These are phyloP conservation scores for Liodrosophila aerea DNA, from an alignment of 2,888 invertebrate genomes.

Conservation along the genomic window DNA sequence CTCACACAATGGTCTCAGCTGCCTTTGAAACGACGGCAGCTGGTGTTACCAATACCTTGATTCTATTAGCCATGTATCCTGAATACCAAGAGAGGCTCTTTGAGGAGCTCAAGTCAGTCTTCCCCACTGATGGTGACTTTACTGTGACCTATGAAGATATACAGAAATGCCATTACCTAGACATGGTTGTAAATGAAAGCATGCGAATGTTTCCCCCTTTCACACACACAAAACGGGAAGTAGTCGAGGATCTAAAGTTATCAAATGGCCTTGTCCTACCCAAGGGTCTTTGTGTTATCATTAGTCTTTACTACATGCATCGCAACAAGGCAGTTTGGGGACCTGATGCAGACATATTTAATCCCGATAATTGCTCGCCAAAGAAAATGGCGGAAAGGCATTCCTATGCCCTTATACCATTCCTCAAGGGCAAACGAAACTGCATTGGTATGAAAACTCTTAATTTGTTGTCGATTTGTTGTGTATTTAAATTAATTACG, in stretches of 20 bases:
- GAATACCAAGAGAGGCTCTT: slow-evolving; percentile 65
- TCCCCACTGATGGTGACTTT: slow-evolving; percentile 49
- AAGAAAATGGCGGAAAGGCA: slow-evolving; percentile 69
- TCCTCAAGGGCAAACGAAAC: slow-evolving; percentile 77
- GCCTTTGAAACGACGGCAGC: slow-evolving; percentile 77
- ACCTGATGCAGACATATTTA: slow-evolving; percentile 68
- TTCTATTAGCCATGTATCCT: slow-evolving; percentile 73
- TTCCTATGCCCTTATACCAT: slow-evolving; percentile 78
- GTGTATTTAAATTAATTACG: neutral
- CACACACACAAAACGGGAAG: slow-evolving; percentile 61
- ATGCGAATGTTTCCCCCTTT: slow-evolving; percentile 75
- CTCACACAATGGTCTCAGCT: slow-evolving; percentile 65
- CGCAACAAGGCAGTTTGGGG: slow-evolving; percentile 77
- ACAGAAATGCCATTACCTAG: slow-evolving; percentile 71
- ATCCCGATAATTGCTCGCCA: slow-evolving; percentile 79
- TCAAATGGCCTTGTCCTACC: slow-evolving; percentile 71
- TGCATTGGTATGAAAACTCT: slow-evolving; percentile 72
- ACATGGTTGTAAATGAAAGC: slow-evolving; percentile 76
- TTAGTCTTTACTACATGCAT: slow-evolving; percentile 76
- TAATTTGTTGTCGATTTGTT: too few relatives aligned
- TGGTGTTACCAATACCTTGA: slow-evolving; percentile 50
- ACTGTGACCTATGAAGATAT: slow-evolving; percentile 64
- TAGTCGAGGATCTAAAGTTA: slow-evolving; percentile 53
- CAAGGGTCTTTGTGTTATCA: slow-evolving; percentile 58
- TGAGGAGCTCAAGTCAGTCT: slow-evolving; percentile 65